These are phyloP conservation scores for Drosophila lowei DNA, from an alignment of 1,140 invertebrate genomes.

Conservation along the genomic window DNA sequence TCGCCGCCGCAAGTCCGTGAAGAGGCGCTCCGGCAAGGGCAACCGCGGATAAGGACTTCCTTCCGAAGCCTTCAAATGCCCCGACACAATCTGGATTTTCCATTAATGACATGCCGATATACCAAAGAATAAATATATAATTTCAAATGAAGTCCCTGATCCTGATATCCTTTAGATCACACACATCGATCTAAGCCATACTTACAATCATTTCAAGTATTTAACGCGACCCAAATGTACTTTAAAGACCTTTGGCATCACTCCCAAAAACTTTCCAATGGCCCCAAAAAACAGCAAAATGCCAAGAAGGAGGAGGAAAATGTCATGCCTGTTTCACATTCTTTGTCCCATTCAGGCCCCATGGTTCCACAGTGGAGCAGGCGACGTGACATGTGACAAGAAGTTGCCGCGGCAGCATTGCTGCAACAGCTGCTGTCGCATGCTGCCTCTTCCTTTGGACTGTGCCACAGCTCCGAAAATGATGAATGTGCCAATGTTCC, in stretches of 20 bases:
- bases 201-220: too few relatives aligned
- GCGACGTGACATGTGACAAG: slow-evolving; percentile 79
- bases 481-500: slow-evolving; percentile 78
- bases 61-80: too few relatives aligned
- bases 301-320: neutral
- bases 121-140: too few relatives aligned
- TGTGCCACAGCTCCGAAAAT: slow-evolving; percentile 52
- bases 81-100: too few relatives aligned
- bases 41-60: slow-evolving; percentile 36
- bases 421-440: slow-evolving; percentile 58
- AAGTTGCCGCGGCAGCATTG: slow-evolving; percentile 69
- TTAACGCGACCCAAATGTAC: neutral
- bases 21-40: slow-evolving; percentile 41
- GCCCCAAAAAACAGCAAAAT: slow-evolving; percentile 11
- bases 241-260: slow-evolving; percentile 13
- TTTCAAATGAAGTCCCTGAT: too few relatives aligned
- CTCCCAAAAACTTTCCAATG: neutral
- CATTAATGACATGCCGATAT: too few relatives aligned
- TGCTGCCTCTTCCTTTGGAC: slow-evolving; percentile 40
- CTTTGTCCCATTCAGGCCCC: slow-evolving; percentile 7
- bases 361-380: slow-evolving; percentile 15
- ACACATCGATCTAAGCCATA: neutral
- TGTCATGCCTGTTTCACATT: slow-evolving; percentile 30
- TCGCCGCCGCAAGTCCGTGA: slow-evolving; percentile 42
- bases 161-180: neutral